phyloP scores from a whole-genome alignment of 2,888 invertebrate species.

The Eupithecia vulgata region DNA sequence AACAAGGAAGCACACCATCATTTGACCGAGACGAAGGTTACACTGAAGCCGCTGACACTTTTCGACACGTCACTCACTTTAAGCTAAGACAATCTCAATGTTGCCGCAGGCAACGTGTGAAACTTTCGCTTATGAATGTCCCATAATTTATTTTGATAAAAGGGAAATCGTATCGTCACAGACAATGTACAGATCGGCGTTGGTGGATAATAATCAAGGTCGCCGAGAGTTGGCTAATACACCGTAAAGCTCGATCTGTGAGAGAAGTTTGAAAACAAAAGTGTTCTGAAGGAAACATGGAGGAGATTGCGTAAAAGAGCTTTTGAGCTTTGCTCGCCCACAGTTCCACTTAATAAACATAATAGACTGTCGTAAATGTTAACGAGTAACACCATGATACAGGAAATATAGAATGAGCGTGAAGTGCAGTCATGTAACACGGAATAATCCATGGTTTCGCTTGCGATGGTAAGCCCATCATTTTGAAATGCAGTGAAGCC shows the following conservation, averaged over 20 bases:
- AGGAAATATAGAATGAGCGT: conserved; percentile 22
- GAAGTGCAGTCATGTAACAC: conserved; percentile 5
- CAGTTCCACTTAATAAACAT: conserved; percentile 34
- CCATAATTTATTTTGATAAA: conserved; percentile 62
- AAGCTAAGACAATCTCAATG: conserved; percentile 47
- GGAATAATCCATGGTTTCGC: conserved; percentile 5
- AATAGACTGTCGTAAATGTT: conserved; percentile 32
- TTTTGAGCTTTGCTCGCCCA: conserved; percentile 38
- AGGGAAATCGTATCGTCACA: conserved; percentile 70
- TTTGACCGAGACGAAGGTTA: conserved; percentile 60
- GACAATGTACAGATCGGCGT: conserved; percentile 64
- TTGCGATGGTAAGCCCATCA: not conserved
- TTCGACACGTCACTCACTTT: conserved; percentile 53
- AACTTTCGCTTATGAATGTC: conserved; percentile 73
- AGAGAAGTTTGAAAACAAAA: conserved; percentile 73
- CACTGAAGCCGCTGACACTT: conserved; percentile 55
- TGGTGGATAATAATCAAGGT: conserved; percentile 69
- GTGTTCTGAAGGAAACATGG: conserved; percentile 68
- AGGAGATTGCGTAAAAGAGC: conserved; percentile 58
- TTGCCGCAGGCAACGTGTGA: conserved; percentile 49
- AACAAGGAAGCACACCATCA: conserved; percentile 53
- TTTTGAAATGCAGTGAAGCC: not conserved
- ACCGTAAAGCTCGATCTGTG: conserved; percentile 47
- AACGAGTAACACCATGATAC: conserved; percentile 24
- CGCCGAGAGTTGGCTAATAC: conserved; percentile 54